These are phyloP conservation scores for Echinometra lucunter DNA, from an alignment of 53 echinoderm and acorn worm genomes.

Conservation along the genomic window DNA sequence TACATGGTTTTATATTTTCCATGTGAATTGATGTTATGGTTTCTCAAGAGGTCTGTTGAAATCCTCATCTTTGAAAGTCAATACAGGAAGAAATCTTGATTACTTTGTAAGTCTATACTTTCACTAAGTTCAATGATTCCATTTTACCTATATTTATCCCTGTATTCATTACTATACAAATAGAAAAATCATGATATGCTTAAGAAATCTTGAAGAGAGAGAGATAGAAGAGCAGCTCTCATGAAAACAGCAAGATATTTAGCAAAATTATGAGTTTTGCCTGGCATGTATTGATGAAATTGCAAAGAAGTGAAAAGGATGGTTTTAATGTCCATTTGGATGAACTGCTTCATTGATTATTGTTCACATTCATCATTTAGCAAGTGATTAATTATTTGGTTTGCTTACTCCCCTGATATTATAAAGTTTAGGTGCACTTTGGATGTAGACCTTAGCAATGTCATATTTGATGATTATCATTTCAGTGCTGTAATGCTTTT, in stretches of 20 bases:
- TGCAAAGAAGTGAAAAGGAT: too few relatives aligned
- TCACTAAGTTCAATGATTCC: too few relatives aligned
- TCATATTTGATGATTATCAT: background rate
- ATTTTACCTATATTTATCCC: background rate
- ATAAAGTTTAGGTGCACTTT: background rate
- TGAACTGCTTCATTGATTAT: too few relatives aligned
- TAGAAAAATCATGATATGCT: background rate
- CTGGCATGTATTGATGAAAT: too few relatives aligned
- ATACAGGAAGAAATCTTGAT: background rate
- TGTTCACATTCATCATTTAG: too few relatives aligned
- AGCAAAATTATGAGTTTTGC: too few relatives aligned
- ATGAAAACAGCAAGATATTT: too few relatives aligned
- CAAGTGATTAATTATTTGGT: too few relatives aligned
- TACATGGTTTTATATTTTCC: too few relatives aligned
- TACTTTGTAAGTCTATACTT: background rate
- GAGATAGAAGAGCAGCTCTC: too few relatives aligned
- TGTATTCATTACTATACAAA: background rate
- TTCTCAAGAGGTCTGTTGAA: background rate
- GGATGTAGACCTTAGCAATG: background rate
- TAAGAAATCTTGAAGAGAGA: too few relatives aligned
- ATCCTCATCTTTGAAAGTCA: background rate
- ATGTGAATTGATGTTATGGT: background rate
- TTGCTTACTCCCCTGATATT: background rate
- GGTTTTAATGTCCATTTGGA: too few relatives aligned
- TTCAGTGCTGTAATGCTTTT: background rate